These are phyloP conservation scores for Nomia melanderi DNA, from an alignment of 1,140 invertebrate species.

Conservation along the genomic window DNA sequence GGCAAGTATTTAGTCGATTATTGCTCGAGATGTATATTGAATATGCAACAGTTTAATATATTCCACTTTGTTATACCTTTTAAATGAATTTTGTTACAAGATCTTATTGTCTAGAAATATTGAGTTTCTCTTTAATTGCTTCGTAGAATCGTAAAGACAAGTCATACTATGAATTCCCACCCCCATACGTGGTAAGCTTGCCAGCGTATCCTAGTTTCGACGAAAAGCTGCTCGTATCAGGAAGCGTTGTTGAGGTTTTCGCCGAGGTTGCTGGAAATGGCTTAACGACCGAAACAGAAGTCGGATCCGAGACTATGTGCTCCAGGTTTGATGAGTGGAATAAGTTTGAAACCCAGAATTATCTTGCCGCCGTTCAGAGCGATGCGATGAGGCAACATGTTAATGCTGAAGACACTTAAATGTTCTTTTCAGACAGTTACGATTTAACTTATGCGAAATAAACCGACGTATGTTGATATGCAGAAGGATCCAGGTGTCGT, in stretches of 20 bases:
- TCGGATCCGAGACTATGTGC: background rate
- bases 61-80: no score
- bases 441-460: no score
- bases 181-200: background rate
- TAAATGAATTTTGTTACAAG: no score
- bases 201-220: background rate
- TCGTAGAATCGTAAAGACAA: background rate
- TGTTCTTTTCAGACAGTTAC: no score
- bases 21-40: no score
- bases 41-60: no score
- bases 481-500: no score
- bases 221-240: background rate
- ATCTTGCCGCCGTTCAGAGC: background rate
- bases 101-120: background rate
- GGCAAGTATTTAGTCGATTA: no score
- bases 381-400: no score
- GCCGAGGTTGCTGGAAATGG: background rate
- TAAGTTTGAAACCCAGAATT: background rate
- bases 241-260: background rate
- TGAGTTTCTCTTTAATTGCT: background rate
- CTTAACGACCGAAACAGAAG: constrained; percentile 4
- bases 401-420: no score
- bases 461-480: no score
- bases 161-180: background rate
- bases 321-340: background rate